A percentile compares a stretch with the other conserved stretches of the same genome.
Evolutionary conservation across 2,113 vertebrate species (phyloP).

Genomic region (Eulemur rufifrons): DNA sequence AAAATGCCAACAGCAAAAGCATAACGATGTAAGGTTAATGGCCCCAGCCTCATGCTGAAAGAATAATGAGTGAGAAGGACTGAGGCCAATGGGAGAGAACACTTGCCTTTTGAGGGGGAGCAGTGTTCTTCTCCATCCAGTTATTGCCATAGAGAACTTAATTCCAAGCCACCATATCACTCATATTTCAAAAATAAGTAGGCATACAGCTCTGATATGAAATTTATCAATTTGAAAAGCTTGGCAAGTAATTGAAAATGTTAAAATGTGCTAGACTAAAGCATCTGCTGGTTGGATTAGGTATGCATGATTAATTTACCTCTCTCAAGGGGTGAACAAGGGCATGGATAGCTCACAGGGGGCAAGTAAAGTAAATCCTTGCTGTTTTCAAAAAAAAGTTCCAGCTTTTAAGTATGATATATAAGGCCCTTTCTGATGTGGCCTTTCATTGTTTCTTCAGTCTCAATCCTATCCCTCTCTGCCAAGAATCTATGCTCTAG

Average conservation of each 20-base stretch:
- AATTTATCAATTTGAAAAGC: neutral
- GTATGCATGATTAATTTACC: no score
- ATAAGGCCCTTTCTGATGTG: neutral
- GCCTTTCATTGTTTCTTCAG: neutral
- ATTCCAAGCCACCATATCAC: neutral
- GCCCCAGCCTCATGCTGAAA: no score
- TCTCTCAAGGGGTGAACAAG: neutral
- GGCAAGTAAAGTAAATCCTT: no score
- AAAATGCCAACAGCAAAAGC: neutral
- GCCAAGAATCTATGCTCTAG: neutral
- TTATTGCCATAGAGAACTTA: no score
- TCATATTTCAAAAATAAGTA: neutral
- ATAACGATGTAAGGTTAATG: neutral
- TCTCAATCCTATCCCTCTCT: neutral
- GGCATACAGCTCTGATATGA: neutral
- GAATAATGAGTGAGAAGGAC: neutral
- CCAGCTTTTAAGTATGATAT: neutral
- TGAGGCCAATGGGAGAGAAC: neutral
- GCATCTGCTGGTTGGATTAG: neutral
- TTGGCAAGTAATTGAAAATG: neutral
- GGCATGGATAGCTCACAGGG: neutral
- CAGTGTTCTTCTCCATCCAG: neutral
- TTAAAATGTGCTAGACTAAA: neutral
- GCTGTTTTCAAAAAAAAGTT: neutral
- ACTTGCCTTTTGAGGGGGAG: neutral